Base-by-base conservation (phyloP, 2,888 invertebrate genomes). In the Catocala fraxini region DNA sequence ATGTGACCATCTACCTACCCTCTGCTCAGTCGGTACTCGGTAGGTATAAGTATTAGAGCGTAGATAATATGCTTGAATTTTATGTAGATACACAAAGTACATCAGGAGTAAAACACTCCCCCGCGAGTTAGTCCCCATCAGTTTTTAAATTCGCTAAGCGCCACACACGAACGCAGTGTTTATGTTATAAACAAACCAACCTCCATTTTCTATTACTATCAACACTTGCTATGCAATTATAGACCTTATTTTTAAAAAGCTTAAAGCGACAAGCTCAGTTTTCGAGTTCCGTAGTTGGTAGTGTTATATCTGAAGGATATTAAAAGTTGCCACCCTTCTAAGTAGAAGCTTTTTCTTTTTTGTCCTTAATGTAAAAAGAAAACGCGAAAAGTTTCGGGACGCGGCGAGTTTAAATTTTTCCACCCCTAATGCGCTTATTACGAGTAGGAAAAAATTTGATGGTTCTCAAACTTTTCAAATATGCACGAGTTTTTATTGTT, bases 401-500 rank as follows among this genome's bases (percentile, higher is more conserved):
- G 84, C 82, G 83, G 81, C 83, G 90, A 90, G 89, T 91, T 91
- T 87, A 90, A 81, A 83, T 83, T 85, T 84, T 84, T 86, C 86
- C 87, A 85, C 88, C 91, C 90, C 85, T 93, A 94, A 94, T 93
- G 93, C 93, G 91, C 93, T 93, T 93, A 93, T 93, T 94, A 94
- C 89, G 92, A 90, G 88, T 83, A 85, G 88, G 90, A 87, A 89
- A 88, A 88, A 89, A 88, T 90, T 88, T 83, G 84, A 85, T 81
- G 84, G 84, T 83, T 86, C 89, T 82, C 81, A 90, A 92, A 91
- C 83, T 90, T 91, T 90, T 70, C 81, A 84, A 84, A 84, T 77
- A 75, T 64, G 67, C 66, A 86, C 89, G 86, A 85, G 85, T 84
- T 90, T 90, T 90, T 89, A 88, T 90, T 89, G 85, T 86, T 85